Evolutionary conservation across 2,113 vertebrate species (phyloP).

Genomic region (Chloroceryle aenea): DNA sequence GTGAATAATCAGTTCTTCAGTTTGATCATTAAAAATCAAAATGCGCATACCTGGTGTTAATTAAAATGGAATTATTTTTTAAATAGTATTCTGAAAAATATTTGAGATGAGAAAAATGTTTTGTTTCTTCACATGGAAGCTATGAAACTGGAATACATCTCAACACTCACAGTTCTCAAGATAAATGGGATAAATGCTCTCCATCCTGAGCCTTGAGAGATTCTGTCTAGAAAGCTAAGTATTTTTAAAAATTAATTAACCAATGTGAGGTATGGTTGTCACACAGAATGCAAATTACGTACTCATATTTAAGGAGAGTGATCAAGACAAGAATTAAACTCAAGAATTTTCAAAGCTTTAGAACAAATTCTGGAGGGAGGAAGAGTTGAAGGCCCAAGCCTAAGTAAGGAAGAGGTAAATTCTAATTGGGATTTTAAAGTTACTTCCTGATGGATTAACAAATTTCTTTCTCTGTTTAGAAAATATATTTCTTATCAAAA

Average conservation of each 20-base stretch:
- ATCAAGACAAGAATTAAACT: not conserved
- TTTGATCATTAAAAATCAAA: not conserved
- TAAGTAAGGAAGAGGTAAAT: not conserved
- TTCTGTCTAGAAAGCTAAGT: not conserved
- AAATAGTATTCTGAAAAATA: not conserved
- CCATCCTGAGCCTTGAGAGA: not conserved
- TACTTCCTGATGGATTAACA: not conserved
- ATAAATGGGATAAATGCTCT: not conserved
- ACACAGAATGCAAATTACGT: not conserved
- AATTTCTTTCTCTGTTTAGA: not conserved
- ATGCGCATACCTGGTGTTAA: not conserved
- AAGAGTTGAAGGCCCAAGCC: not conserved
- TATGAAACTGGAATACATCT: not conserved
- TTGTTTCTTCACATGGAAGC: not conserved
- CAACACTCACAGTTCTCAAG: not conserved
- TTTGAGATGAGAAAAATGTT: not conserved
- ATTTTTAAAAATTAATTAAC: not conserved
- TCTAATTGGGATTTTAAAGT: not conserved
- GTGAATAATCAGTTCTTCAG: not conserved
- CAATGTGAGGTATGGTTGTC: not conserved
- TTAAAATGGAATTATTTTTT: not conserved
- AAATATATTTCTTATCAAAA: not conserved
- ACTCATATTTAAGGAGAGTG: not conserved
- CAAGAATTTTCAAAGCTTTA: not conserved
- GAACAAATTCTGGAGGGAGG: not conserved